These are phyloP conservation scores for Girardinus metallicus DNA, from an alignment of 2,797 vertebrate genomes.

Conservation along the genomic window DNA sequence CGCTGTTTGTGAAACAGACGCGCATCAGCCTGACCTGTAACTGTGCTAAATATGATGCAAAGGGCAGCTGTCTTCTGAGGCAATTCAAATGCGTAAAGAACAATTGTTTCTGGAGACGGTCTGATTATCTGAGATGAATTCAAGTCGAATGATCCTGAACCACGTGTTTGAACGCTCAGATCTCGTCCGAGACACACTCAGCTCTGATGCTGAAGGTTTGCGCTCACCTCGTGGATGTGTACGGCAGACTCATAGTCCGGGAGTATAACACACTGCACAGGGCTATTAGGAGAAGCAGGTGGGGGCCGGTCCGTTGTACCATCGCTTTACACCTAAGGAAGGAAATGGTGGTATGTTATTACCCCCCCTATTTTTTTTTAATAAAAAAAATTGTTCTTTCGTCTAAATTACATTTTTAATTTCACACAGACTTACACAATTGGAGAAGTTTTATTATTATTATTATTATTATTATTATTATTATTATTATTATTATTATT, in stretches of 20 bases:
- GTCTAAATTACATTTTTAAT: neutral
- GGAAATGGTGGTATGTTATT: conserved; percentile 17
- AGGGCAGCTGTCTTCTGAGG: neutral
- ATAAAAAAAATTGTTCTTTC: too few relatives aligned
- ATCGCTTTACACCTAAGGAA: conserved; percentile 82
- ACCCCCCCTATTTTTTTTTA: neutral
- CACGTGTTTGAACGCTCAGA: neutral
- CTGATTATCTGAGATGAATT: neutral
- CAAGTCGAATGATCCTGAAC: neutral
- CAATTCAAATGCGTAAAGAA: neutral
- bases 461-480: too few relatives aligned
- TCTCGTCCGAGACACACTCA: neutral
- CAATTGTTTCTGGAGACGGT: neutral
- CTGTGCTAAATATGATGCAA: neutral
- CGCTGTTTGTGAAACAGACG: neutral
- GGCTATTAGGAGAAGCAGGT: conserved; percentile 85
- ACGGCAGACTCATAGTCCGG: conserved; percentile 85
- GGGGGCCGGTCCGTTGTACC: conserved; percentile 87
- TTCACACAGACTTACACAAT: neutral
- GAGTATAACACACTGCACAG: conserved; percentile 87
- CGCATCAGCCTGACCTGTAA: neutral
- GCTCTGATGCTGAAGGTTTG: neutral
- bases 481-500: too few relatives aligned
- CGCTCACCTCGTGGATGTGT: conserved; percentile 85
- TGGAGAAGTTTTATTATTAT: neutral